Conservation (phyloP, 2,797 vertebrate genomes). For the Falco novaeseelandiae region DNA sequence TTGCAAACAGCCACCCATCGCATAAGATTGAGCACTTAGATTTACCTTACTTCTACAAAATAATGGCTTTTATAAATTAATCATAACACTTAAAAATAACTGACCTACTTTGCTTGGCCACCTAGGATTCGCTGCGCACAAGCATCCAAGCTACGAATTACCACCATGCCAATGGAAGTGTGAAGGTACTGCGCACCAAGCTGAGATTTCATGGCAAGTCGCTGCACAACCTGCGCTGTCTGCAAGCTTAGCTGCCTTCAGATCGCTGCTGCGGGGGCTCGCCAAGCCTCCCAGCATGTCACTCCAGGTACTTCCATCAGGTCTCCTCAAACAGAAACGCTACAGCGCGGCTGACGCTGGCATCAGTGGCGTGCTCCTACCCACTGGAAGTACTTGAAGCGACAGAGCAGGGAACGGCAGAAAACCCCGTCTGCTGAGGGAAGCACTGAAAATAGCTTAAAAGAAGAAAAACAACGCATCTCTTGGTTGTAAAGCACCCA, state of each 20-base stretch:
- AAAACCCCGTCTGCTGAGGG: background rate
- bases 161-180: background rate
- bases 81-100: conserved; percentile 21
- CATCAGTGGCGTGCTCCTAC: accelerated
- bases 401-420: background rate
- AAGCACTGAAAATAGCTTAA: background rate
- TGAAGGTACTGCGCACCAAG: background rate
- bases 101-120: conserved; percentile 12
- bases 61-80: conserved; percentile 30
- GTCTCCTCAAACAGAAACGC: background rate
- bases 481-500: accelerated
- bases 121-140: background rate
- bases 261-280: background rate
- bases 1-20: background rate
- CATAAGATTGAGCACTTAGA: background rate
- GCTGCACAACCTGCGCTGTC: background rate
- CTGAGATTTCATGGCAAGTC: background rate
- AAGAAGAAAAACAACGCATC: background rate
- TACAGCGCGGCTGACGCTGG: accelerated
- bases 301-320: background rate
- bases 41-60: background rate
- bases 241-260: background rate
- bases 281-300: background rate
- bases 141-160: background rate
- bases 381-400: accelerated